These are phyloP conservation scores for Branchellion lobata DNA, from an alignment of 2,888 invertebrate species.

Conservation along the genomic window DNA sequence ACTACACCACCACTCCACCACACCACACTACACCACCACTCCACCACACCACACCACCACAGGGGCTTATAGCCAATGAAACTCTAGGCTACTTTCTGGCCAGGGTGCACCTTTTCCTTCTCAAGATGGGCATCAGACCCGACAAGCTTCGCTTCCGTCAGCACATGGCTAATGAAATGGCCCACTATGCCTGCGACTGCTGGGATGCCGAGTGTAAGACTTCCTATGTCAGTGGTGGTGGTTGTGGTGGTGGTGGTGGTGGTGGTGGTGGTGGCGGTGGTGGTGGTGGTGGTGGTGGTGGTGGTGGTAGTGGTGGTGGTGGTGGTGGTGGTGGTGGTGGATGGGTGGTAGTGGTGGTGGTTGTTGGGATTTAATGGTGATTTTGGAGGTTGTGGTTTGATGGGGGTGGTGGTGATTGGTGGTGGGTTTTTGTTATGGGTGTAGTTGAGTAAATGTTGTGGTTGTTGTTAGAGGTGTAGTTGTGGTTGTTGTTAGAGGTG, in stretches of 20 bases:
- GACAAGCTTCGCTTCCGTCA: slow-evolving; percentile 88
- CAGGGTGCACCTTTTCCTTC: slow-evolving; percentile 83
- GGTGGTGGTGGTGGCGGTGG: neutral
- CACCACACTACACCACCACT: neutral
- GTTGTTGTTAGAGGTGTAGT: too few relatives aligned
- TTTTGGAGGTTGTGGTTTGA: too few relatives aligned
- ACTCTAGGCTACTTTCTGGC: slow-evolving; percentile 97
- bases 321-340: neutral
- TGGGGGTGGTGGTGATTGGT: too few relatives aligned
- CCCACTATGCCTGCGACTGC: slow-evolving; percentile 98
- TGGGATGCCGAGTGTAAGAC: slow-evolving; percentile 99
- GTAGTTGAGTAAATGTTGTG: too few relatives aligned
- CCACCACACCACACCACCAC: slow-evolving; percentile 4
- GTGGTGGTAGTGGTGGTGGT: neutral
- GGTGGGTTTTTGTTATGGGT: too few relatives aligned
- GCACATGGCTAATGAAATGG: slow-evolving; percentile 99
- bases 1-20: neutral
- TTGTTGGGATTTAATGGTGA: too few relatives aligned
- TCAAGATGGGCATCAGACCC: slow-evolving; percentile 82
- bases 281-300: neutral
- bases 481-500: too few relatives aligned
- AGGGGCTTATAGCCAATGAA: slow-evolving; percentile 82
- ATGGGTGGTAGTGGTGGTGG: neutral
- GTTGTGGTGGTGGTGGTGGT: neutral
- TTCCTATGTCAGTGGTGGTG: slow-evolving; percentile 72